Evolutionary conservation across 1,140 invertebrate genomes (phyloP).

Genomic region (Hetaerina americana): DNA sequence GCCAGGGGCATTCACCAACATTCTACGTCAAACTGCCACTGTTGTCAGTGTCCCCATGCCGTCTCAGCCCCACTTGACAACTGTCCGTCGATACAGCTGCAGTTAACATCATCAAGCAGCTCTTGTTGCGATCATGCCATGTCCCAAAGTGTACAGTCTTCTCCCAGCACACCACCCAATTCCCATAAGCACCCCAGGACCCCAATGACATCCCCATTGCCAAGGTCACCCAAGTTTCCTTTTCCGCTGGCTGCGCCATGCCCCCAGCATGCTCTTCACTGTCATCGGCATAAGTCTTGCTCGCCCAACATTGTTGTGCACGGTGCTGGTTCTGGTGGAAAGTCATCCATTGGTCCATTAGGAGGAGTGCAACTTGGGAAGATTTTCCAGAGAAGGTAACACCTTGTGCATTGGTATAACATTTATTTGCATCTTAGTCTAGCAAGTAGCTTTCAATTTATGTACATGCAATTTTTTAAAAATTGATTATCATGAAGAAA

Average conservation of each 20-base stretch:
- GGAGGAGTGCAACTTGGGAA: background rate
- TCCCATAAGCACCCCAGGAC: background rate
- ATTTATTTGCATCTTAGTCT: too few species aligned
- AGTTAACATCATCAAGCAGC: background rate
- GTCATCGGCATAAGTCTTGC: background rate
- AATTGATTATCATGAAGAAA: too few species aligned
- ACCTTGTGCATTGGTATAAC: too few species aligned
- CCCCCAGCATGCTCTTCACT: background rate
- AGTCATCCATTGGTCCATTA: background rate
- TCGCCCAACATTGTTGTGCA: background rate
- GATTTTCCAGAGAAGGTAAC: background rate
- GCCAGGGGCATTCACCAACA: background rate
- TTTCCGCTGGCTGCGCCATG: background rate
- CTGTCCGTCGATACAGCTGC: background rate
- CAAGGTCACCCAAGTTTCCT: background rate
- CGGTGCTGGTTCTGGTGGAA: background rate
- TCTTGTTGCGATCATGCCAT: background rate
- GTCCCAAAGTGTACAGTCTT: background rate
- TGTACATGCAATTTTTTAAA: too few species aligned
- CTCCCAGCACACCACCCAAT: background rate
- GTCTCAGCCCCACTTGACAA: too few species aligned
- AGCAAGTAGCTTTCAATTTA: too few species aligned
- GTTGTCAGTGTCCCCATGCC: background rate
- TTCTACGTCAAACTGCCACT: background rate
- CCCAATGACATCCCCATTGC: background rate